These are phyloP conservation scores for Syndactyla subalaris DNA, from an alignment of 2,797 vertebrate genomes.

Conservation along the genomic window DNA sequence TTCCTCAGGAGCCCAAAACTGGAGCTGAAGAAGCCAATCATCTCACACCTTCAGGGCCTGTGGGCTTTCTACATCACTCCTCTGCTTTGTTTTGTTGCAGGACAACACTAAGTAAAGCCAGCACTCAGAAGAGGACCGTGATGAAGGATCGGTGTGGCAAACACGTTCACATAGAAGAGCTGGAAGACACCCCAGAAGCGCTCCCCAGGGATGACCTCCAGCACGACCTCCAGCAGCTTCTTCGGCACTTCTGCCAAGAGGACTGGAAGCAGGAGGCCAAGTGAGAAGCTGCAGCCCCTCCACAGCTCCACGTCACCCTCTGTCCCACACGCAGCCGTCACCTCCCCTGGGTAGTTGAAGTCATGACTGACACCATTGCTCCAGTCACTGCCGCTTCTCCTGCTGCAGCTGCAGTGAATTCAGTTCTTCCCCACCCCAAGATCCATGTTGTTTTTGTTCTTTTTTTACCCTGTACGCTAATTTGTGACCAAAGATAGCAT, in stretches of 20 bases:
- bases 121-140: conserved; percentile 92
- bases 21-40: not conserved
- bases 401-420: conserved; percentile 52
- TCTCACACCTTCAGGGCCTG: not conserved
- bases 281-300: conserved; percentile 72
- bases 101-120: conserved; percentile 90
- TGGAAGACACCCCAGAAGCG: conserved; percentile 86
- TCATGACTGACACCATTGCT: conserved; percentile 9
- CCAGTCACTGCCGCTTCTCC: conserved; percentile 61
- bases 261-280: conserved; percentile 74
- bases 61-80: not conserved
- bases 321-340: conserved; percentile 42
- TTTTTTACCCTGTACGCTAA: conserved; percentile 79
- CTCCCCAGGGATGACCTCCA: conserved; percentile 87
- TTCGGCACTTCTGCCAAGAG: conserved; percentile 86
- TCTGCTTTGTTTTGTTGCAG: conserved; percentile 66
- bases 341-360: conserved; percentile 53
- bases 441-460: conserved; percentile 51
- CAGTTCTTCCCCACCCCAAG: not conserved
- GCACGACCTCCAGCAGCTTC: conserved; percentile 89
- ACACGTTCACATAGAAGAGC: conserved; percentile 86
- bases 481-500: conserved; percentile 95
- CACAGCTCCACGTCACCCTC: conserved; percentile 16
- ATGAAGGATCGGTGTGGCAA: conserved; percentile 89
- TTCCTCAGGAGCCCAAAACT: not conserved